Evolutionary conservation across 2,888 invertebrate species (phyloP), one percentile per base, ranked within the genome.

Genomic region (Heliconius ethilla): DNA sequence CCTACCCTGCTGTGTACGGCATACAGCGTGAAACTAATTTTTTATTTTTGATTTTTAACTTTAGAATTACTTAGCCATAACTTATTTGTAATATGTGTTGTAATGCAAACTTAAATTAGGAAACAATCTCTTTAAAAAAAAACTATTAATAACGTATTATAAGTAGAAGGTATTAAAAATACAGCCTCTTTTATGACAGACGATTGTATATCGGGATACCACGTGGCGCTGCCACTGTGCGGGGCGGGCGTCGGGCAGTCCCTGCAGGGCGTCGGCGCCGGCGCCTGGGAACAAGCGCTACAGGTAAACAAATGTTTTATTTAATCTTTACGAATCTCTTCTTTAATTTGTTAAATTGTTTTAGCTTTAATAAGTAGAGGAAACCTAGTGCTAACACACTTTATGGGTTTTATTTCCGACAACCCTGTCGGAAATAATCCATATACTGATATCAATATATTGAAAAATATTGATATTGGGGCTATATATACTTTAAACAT

Each of bases 151-250:
- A 18, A 51, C 45, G 6, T 51, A 6, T 51, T 51, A 51, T 51
- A 4, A 18, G 15, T 18, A 15, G 15, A 45, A 15, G 7, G 33
- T 33, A 9, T 33, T 33, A 45, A 45, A 45, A 6, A 51, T 51
- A 6, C 45, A 18, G 7, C 45, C 45, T 51, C 51, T 51, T 51
- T 51, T 51, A 18, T 27, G 15, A 65, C 89, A 96, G 97, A 97
- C 86, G 97, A 97, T 90, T 95, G 96, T 82, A 95, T 96, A 81
- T 94, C 94, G 0, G 96, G 96, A 13, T 96, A 97, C 89, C 96
- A 96, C 87, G 96, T 96, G 87, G 96, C 97, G 72, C 92, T 97
- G 82, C 97, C 96, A 74, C 94, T 97, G 83, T 95, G 96, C 77
- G 97, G 97, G 7, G 96, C 96, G 87, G 97, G 97, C 77, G 96